Percentiles rank a stretch among this genome's conserved stretches.
These are phyloP conservation scores for Pentalonia nigronervosa DNA, from an alignment of 1,140 invertebrate species.

Conservation along the genomic window DNA sequence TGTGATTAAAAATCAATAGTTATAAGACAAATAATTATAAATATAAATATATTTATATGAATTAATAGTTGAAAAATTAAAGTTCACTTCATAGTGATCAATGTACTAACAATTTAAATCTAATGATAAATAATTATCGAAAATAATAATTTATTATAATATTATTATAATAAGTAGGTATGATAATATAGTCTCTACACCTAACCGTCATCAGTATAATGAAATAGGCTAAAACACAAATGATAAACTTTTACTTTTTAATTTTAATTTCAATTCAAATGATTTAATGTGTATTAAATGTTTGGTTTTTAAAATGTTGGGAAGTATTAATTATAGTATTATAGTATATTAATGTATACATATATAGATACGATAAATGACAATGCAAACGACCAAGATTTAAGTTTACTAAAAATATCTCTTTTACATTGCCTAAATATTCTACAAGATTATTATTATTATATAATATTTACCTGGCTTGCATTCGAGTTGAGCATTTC, in stretches of 20 bases:
- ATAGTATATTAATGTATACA: neutral
- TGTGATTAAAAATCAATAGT: neutral
- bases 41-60: neutral
- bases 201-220: neutral
- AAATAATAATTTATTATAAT: neutral
- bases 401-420: neutral
- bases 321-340: neutral
- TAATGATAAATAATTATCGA: neutral
- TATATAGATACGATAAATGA: neutral
- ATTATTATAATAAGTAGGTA: neutral
- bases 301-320: no score
- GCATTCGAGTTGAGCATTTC: constrained; percentile 82
- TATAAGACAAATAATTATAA: neutral
- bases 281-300: neutral
- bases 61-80: neutral
- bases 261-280: neutral
- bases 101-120: neutral
- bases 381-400: neutral
- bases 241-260: constrained; percentile 14
- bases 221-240: neutral
- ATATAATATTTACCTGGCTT: constrained; percentile 66
- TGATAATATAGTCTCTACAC: neutral
- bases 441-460: neutral
- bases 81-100: neutral
- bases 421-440: neutral